phyloP scores from a whole-genome alignment of 2,888 invertebrate species.

The Emmelina monodactyla region DNA sequence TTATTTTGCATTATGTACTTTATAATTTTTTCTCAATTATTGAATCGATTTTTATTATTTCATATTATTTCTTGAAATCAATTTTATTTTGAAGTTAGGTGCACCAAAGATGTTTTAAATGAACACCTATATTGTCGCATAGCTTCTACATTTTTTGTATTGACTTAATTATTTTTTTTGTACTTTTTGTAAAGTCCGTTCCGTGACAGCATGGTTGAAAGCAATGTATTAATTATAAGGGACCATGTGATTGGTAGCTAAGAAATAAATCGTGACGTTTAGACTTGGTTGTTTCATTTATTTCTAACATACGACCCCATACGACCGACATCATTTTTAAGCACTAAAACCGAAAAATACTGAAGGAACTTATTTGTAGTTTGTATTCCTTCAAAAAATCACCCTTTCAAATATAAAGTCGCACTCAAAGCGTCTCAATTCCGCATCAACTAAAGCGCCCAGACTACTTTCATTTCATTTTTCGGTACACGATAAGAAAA shows the following conservation, averaged over 20 bases:
- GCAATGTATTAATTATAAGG: slow-evolving; percentile 22
- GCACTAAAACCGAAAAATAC: too few species aligned
- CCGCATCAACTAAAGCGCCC: too few species aligned
- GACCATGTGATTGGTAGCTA: slow-evolving; percentile 32
- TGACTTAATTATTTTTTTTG: slow-evolving; percentile 6
- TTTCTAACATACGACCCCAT: too few species aligned
- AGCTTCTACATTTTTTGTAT: not conserved
- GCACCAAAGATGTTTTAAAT: slow-evolving; percentile 27
- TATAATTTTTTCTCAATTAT: not conserved
- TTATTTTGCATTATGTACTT: not conserved
- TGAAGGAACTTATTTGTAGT: too few species aligned
- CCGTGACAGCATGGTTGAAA: not conserved
- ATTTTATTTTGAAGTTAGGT: slow-evolving; percentile 2
- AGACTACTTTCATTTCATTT: too few species aligned
- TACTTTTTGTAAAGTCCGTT: not conserved
- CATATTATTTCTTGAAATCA: not conserved
- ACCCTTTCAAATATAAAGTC: too few species aligned
- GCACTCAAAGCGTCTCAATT: too few species aligned
- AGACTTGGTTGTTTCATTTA: slow-evolving; percentile 21
- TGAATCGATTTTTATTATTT: not conserved
- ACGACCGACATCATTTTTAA: too few species aligned
- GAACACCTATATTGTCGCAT: slow-evolving; percentile 6
- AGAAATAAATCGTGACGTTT: slow-evolving; percentile 44
- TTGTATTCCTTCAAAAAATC: too few species aligned
- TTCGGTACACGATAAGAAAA: too few species aligned